Base-by-base conservation (phyloP, 2,113 vertebrate genomes). In the Cryptotis parvus region DNA sequence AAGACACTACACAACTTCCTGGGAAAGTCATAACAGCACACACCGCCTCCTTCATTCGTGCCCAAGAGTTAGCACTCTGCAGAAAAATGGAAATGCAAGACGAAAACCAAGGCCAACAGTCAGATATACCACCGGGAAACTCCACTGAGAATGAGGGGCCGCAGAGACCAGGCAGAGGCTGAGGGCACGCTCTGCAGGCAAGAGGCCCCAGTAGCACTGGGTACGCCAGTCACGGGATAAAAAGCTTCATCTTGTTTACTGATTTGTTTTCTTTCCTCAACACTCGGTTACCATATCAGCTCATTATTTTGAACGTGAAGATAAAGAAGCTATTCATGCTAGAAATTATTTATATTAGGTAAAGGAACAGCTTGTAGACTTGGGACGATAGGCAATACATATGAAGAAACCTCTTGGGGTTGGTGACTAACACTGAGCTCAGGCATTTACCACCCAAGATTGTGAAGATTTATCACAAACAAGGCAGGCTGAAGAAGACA, bases 61-160 rank as follows among this genome's bases (percentile, higher is more conserved):
- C n/a, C 27, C 43, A 80, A 75, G 45, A 82, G 86, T 33, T 35
- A 81, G n/a, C 27, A 78, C 31, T 68, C 58, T 69, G 49, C 31
- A 39, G 10, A 83, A 80, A 84, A 74, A 58, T 9, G 16, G 11
- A 89, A 82, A 87, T 58, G 18, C 37, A 79, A 22, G 26, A 83
- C 20, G 45, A 72, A 92, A 93, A 65, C 14, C 61, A 86, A 76
- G 49, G n/a, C n/a, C 41, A 86, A 90, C 88, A 92, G 33, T 6
- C 72, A 52, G 76, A 86, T 1, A 80, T 24, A 58, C 55, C n/a
- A 58, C 55, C 8, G 55, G 55, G 55, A 78, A 52, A 49, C 45
- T 49, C 45, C 45, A 10, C 45, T 14, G 14, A 10, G 45, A 49
- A 14, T 49, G 2, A 49, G 45, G 14, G n/a, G n/a, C n/a, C n/a